phyloP scores from a whole-genome alignment of 1,140 invertebrate genomes.

The Mizuhopecten yessoensis region DNA sequence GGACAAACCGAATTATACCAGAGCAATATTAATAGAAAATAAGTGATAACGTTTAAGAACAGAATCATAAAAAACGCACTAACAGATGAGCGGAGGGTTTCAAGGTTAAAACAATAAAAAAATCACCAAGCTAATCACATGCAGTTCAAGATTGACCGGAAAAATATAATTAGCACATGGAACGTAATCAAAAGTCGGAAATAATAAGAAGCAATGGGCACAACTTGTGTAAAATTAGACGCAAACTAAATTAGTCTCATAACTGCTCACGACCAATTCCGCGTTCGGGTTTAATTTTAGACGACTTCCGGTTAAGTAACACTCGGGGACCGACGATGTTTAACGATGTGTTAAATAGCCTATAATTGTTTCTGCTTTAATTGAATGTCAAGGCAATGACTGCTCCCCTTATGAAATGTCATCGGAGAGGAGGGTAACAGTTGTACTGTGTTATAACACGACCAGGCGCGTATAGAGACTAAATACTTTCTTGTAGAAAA shows the following conservation, averaged over 20 bases:
- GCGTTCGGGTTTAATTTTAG: constrained; percentile 27
- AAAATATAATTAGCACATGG: not conserved
- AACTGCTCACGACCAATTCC: not conserved
- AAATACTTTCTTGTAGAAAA: too few species aligned
- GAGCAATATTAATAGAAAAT: constrained; percentile 3
- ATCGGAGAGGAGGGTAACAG: not conserved
- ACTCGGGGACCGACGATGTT: not conserved
- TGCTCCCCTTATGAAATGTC: not conserved
- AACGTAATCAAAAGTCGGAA: not conserved
- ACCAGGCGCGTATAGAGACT: too few species aligned
- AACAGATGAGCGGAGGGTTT: not conserved
- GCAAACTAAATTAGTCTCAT: not conserved
- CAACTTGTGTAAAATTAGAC: not conserved
- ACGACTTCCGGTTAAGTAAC: not conserved
- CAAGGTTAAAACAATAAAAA: not conserved
- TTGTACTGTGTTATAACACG: not conserved
- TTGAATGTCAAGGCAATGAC: not conserved
- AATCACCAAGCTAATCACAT: not conserved
- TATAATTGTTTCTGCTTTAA: not conserved
- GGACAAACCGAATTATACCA: too few species aligned
- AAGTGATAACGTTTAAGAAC: too few species aligned
- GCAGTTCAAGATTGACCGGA: not conserved
- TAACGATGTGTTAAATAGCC: not conserved
- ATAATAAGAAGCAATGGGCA: not conserved
- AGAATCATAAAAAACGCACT: too few species aligned